Percentiles rank a stretch among this genome's conserved stretches.
Conservation (phyloP, 2,888 invertebrate genomes). For the Tromatobia lineatoria region DNA sequence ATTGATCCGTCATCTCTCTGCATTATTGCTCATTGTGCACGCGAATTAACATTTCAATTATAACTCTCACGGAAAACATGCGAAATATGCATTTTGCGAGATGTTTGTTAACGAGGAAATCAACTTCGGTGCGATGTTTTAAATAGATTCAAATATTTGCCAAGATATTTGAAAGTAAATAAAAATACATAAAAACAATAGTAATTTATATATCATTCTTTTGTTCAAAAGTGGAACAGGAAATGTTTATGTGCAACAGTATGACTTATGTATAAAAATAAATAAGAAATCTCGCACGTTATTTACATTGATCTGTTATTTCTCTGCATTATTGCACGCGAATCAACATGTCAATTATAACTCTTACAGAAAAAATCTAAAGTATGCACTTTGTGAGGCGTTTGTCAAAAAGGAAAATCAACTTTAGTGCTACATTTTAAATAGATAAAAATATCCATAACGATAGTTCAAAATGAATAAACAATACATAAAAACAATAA, state of each 20-base stretch:
- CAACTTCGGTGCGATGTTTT: not conserved
- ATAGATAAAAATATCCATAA: too few relatives aligned
- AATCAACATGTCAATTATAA: not conserved
- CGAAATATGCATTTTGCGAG: not conserved
- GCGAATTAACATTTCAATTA: not conserved
- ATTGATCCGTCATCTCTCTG: constrained; percentile 6
- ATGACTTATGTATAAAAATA: constrained; percentile 2
- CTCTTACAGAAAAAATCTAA: not conserved
- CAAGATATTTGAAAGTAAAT: not conserved
- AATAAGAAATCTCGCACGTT: constrained; percentile 19
- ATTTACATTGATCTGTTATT: constrained; percentile 10
- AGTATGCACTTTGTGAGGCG: not conserved
- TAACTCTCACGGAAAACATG: not conserved
- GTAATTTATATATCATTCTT: too few relatives aligned
- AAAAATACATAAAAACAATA: not conserved
- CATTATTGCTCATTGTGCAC: constrained; percentile 13
- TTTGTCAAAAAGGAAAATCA: not conserved
- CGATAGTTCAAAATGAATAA: too few relatives aligned
- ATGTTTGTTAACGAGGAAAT: not conserved
- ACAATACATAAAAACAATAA: not conserved
- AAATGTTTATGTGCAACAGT: not conserved
- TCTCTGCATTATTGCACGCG: not conserved
- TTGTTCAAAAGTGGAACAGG: too few relatives aligned
- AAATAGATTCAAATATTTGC: too few relatives aligned
- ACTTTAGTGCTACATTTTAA: not conserved